A percentile compares a stretch with the other conserved stretches of the same genome.
phyloP scores from a whole-genome alignment of 2,113 vertebrate species.

The Geothlypis trichas region DNA sequence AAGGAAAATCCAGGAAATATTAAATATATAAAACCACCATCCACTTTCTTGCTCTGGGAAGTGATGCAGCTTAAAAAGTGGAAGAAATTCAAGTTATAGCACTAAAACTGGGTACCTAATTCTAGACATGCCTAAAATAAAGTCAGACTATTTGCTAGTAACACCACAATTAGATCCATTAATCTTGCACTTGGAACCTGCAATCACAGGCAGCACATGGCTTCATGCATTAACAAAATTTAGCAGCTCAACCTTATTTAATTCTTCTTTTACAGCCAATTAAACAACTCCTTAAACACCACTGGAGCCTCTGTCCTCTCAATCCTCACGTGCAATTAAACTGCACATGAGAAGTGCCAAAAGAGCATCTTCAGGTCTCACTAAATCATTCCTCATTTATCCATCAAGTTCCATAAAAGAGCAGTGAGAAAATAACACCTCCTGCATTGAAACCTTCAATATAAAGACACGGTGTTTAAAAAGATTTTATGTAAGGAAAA shows the following conservation, averaged over 20 bases:
- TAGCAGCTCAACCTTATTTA: conserved; percentile 76
- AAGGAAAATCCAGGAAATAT: not conserved
- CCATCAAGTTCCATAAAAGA: conserved; percentile 9
- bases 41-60: not conserved
- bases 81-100: conserved; percentile 7
- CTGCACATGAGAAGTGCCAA: conserved; percentile 39
- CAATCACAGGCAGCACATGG: conserved; percentile 49
- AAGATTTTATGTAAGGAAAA: not conserved
- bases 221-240: conserved; percentile 68
- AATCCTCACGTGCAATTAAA: conserved; percentile 65
- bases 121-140: conserved; percentile 37
- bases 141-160: conserved; percentile 37
- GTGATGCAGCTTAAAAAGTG: conserved; percentile 20
- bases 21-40: not conserved
- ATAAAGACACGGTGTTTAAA: not conserved
- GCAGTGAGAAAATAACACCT: conserved; percentile 5
- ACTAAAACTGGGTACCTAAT: conserved; percentile 19
- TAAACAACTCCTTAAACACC: conserved; percentile 76
- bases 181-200: conserved; percentile 70
- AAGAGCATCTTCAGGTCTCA: conserved; percentile 1
- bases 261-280: conserved; percentile 79
- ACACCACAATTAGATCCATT: conserved; percentile 71
- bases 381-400: conserved; percentile 22
- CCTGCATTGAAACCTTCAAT: not conserved
- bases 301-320: conserved; percentile 53